phyloP scores from a whole-genome alignment of 2,888 invertebrate genomes.

The Hirtodrosophila confusa region DNA sequence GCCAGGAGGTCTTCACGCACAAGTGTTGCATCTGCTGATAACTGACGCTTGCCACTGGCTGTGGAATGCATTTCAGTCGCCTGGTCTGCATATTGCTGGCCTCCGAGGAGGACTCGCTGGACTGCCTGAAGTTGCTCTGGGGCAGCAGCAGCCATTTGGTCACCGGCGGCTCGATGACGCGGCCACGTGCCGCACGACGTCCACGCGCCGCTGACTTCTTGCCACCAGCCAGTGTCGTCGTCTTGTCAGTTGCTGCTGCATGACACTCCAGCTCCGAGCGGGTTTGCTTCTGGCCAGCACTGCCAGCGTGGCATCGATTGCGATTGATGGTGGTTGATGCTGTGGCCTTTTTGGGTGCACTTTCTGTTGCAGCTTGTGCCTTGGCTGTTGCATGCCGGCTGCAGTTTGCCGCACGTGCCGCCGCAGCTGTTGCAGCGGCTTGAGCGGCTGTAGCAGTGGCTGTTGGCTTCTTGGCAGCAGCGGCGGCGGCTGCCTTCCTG shows the following conservation, averaged over 20 bases:
- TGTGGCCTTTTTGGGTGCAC: slow-evolving; percentile 2
- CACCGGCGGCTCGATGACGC: neutral
- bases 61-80: neutral
- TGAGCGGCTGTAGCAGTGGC: too few relatives aligned
- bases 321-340: slow-evolving; percentile 4
- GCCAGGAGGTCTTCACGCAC: slow-evolving; percentile 8
- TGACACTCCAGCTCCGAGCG: neutral
- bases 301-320: neutral
- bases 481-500: neutral
- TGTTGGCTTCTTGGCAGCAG: too few relatives aligned
- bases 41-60: neutral
- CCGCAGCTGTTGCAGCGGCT: too few relatives aligned
- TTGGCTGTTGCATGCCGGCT: neutral
- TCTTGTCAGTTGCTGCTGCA: neutral
- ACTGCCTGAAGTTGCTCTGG: slow-evolving; percentile 31
- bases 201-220: neutral
- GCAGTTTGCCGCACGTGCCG: neutral
- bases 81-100: neutral
- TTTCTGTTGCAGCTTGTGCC: neutral
- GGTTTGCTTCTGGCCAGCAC: neutral
- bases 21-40: neutral
- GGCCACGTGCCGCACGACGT: neutral
- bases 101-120: slow-evolving; percentile 51
- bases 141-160: slow-evolving; percentile 57
- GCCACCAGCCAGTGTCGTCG: neutral